phyloP scores from a whole-genome alignment of 53 echinoderm and acorn worm species.

The Paracentrotus lividus region DNA sequence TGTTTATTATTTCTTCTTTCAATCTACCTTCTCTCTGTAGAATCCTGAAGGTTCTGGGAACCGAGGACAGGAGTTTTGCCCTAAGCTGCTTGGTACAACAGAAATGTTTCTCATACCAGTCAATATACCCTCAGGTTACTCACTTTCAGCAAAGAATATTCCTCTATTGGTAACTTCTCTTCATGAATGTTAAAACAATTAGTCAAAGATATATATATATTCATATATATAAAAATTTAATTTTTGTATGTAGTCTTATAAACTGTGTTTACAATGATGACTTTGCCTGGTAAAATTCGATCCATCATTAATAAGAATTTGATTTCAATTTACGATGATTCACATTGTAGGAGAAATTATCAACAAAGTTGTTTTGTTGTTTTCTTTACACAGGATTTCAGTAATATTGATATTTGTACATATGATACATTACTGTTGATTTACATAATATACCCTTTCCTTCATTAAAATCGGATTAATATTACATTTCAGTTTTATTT shows the following conservation, averaged over 20 bases:
- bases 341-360: background rate
- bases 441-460: background rate
- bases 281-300: too few relatives aligned
- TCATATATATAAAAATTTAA: too few relatives aligned
- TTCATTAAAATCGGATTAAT: background rate
- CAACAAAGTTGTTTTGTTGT: background rate
- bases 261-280: background rate
- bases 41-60: conserved; percentile 18
- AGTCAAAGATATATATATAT: too few relatives aligned
- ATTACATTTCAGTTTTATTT: background rate
- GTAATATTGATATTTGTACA: background rate
- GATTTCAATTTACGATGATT: too few relatives aligned
- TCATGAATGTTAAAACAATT: too few relatives aligned
- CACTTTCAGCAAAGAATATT: background rate
- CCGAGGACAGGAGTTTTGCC: conserved; percentile 23
- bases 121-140: conserved; percentile 6
- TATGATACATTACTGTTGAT: background rate
- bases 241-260: background rate
- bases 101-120: conserved; percentile 40
- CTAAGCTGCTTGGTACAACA: conserved; percentile 39
- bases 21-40: background rate
- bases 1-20: background rate
- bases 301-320: too few relatives aligned
- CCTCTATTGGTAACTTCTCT: too few relatives aligned
- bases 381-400: background rate